phyloP scores from a whole-genome alignment of 2,797 vertebrate species.

The Chrysocyon brachyurus region DNA sequence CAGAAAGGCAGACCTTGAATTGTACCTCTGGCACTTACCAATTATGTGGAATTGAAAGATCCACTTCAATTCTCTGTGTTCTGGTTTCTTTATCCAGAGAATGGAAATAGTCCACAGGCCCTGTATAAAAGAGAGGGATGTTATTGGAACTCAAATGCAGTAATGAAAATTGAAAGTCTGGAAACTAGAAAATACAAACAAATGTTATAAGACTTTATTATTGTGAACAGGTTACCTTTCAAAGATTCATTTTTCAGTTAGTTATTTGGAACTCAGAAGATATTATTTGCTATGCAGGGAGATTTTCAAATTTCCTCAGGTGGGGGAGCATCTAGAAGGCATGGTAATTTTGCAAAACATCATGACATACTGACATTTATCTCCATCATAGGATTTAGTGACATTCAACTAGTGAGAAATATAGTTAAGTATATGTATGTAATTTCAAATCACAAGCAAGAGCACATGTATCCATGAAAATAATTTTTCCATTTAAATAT shows the following conservation, averaged over 20 bases:
- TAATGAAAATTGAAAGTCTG: not conserved
- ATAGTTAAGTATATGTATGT: constrained; percentile 4
- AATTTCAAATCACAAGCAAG: not conserved
- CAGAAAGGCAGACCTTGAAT: not conserved
- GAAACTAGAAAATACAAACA: not conserved
- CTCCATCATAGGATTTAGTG: not conserved
- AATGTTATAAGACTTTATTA: not conserved
- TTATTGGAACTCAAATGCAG: not conserved
- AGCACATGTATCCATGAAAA: not conserved
- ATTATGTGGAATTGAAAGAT: not conserved
- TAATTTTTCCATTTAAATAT: constrained; percentile 38
- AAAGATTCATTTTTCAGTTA: not conserved
- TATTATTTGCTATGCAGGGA: not conserved
- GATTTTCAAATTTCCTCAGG: not conserved
- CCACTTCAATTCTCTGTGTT: not conserved
- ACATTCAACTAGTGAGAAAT: not conserved
- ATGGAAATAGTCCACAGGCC: not conserved
- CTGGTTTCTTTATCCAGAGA: not conserved
- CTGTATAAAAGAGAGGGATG: not conserved
- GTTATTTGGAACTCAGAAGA: constrained; percentile 39
- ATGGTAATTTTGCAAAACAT: not conserved
- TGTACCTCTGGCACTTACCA: not conserved
- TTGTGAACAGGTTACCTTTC: constrained; percentile 40
- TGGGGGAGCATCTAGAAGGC: not conserved
- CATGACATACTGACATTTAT: not conserved